These are phyloP conservation scores for Pseudopleuronectes americanus DNA, from an alignment of 2,797 vertebrate species.

Conservation along the genomic window DNA sequence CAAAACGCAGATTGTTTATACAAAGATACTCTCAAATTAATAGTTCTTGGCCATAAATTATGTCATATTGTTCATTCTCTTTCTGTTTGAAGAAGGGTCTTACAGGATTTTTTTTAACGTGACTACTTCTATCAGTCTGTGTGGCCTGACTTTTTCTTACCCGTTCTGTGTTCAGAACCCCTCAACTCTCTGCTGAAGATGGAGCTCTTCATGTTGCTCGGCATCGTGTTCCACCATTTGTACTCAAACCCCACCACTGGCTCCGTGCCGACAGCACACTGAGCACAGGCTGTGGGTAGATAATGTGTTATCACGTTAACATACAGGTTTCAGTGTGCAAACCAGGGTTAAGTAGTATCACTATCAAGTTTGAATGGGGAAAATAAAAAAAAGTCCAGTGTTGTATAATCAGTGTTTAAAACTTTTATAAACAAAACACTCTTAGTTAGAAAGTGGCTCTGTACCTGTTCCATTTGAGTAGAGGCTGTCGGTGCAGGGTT, in stretches of 20 bases:
- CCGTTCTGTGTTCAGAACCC: slow-evolving; percentile 85
- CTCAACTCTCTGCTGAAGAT: slow-evolving; percentile 86
- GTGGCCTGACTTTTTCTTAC: slow-evolving; percentile 68
- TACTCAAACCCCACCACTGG: slow-evolving; percentile 91
- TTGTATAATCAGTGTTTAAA: too few relatives aligned
- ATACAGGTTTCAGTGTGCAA: background rate
- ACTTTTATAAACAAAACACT: too few relatives aligned
- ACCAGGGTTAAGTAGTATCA: too few relatives aligned
- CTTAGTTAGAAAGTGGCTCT: too few relatives aligned
- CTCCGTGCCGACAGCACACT: slow-evolving; percentile 91
- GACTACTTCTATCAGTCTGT: background rate
- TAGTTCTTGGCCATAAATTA: too few relatives aligned
- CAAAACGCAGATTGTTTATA: background rate
- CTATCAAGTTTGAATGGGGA: too few relatives aligned
- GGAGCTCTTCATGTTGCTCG: slow-evolving; percentile 90
- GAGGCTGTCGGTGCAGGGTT: slow-evolving; percentile 86
- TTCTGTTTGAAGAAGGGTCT: too few relatives aligned
- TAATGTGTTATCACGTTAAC: background rate
- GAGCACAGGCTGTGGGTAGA: slow-evolving; percentile 83
- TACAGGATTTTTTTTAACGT: too few relatives aligned
- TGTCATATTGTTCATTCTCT: too few relatives aligned
- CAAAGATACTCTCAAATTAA: too few relatives aligned
- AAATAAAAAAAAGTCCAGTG: too few relatives aligned
- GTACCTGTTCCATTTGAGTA: slow-evolving; percentile 94
- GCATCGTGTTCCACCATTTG: slow-evolving; percentile 98